Conservation (phyloP, 2,888 invertebrate species). For the Zygothrica quintamaculata region DNA sequence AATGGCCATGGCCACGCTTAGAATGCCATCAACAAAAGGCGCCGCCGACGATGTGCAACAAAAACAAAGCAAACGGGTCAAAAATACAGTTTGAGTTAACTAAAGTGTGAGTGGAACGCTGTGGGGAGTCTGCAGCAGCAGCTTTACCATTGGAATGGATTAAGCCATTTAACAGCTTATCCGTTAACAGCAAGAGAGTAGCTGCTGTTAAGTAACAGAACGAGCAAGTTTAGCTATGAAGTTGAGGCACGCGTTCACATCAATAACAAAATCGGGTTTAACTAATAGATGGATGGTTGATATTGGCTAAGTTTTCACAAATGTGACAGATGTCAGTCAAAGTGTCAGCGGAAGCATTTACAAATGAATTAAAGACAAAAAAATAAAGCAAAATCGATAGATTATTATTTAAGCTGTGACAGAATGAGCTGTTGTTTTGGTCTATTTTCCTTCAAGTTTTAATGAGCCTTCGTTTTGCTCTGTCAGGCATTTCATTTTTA, state of each 20-base stretch:
- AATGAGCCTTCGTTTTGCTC: slow-evolving; percentile 56
- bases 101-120: slow-evolving; percentile 9
- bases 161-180: slow-evolving; percentile 24
- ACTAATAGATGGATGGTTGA: slow-evolving; percentile 29
- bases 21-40: slow-evolving; percentile 63
- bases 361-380: too few species aligned
- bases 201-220: slow-evolving; percentile 28
- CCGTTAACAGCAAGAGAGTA: slow-evolving; percentile 31
- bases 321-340: slow-evolving; percentile 71
- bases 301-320: slow-evolving; percentile 51
- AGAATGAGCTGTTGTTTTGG: slow-evolving; percentile 13
- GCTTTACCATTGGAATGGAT: slow-evolving; percentile 8
- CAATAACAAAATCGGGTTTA: slow-evolving; percentile 36
- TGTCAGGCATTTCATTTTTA: slow-evolving; percentile 41
- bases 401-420: slow-evolving; percentile 41
- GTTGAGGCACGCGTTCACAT: slow-evolving; percentile 39
- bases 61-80: slow-evolving; percentile 61
- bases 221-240: slow-evolving; percentile 4
- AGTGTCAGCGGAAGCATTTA: slow-evolving; percentile 62
- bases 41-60: slow-evolving; percentile 57
- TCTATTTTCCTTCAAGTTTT: slow-evolving; percentile 39
- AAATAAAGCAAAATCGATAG: slow-evolving; percentile 70
- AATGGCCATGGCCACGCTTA: slow-evolving; percentile 62
- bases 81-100: slow-evolving; percentile 47
- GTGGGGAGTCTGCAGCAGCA: slow-evolving; percentile 30